Base-by-base conservation (phyloP, 2,797 vertebrate species). In the Catharus ustulatus region DNA sequence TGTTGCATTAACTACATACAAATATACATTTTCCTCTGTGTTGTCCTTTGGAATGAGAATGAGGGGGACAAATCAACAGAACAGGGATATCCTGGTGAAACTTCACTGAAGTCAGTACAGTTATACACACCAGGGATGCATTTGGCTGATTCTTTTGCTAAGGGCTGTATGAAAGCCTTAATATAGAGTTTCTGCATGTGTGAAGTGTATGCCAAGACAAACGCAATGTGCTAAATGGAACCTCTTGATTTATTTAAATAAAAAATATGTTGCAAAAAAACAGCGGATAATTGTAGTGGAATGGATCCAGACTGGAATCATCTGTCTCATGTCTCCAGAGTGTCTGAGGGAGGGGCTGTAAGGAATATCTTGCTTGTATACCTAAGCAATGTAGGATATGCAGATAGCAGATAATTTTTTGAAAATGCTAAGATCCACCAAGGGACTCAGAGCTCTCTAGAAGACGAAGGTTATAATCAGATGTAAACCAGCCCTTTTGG, bases 191-290 rank as follows among this genome's bases (percentile, higher is more conserved):
- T 94, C 80, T 95, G 91, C 85, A 58, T 91, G 77, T 91, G 85
- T 94, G 93, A 94, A 94, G 85, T 61, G 68, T 58, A 86, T 93
- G 96, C 96, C 96, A 96, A 97, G 95, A 94, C 87, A 97, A 97
- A 96, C 6, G 24, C 94, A 94, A 95, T 4, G 36, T 94, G 85
- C 89, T 94, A 94, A 96, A 96, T 94, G 87, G 83, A 96, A 90
- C 83, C 89, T 95, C 91, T 93, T 96, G 89, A 95, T 96, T 94
- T 96, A 95, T 94, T 97, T 94, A 96, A 95, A 94, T 96, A 91
- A 96, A 95, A 95, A 95, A 92, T 94, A 94, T 73, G 85, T 62
- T 96, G 77, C 91, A 74, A 88, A 95, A 91, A 96, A 96, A 1
- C 77, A 79, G 79, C 79, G 85, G 89, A 73, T 94, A 97, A 97